Base-by-base conservation (phyloP, 2,797 vertebrate genomes). In the Pseudochromis fuscus region DNA sequence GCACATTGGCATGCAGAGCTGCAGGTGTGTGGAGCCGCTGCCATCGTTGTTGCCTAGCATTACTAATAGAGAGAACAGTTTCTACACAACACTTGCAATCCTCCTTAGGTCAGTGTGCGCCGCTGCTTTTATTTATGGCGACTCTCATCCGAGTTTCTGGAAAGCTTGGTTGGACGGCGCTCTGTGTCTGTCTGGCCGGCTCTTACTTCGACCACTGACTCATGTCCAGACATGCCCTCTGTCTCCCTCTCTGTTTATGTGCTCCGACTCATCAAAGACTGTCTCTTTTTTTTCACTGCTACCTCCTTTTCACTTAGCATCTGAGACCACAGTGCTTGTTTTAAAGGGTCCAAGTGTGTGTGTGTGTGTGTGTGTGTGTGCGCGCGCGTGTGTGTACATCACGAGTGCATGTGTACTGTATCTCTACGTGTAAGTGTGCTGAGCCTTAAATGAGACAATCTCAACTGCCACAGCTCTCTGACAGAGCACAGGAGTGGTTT, bases 381-480 rank as follows among this genome's bases (percentile, higher is more conserved):
- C n/a, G n/a, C n/a, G n/a, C n/a, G n/a, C n/a, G n/a, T 77, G 73
- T 70, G 59, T 60, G 23, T 75, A 45, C 50, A 68, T 85, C 67
- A 49, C 56, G 53, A 40, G 61, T 69, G 67, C 50, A 49, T 64
- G 64, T 67, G 69, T 11, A 15, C 16, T 4, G 13, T 82, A 66
- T 84, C 64, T 69, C 40, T 77, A 73, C 68, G 64, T 85, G 62
- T 78, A 60, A 78, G 77, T 37, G 72, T 79, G 59, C 82, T 51
- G 37, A 83, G 71, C 82, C 79, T 86, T 86, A 76, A 64, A 80
- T 24, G 33, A 84, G 91, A 94, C 89, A 94, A 94, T 92, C 89
- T 90, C 60, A 67, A 60, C 70, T 61, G 67, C 77, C 81, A 77
- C 78, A 77, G 81, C 78, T 87, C 83, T 83, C 68, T 72, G 71